Evolutionary conservation across 2,113 vertebrate species (phyloP).

Genomic region (Leptosomus discolor): DNA sequence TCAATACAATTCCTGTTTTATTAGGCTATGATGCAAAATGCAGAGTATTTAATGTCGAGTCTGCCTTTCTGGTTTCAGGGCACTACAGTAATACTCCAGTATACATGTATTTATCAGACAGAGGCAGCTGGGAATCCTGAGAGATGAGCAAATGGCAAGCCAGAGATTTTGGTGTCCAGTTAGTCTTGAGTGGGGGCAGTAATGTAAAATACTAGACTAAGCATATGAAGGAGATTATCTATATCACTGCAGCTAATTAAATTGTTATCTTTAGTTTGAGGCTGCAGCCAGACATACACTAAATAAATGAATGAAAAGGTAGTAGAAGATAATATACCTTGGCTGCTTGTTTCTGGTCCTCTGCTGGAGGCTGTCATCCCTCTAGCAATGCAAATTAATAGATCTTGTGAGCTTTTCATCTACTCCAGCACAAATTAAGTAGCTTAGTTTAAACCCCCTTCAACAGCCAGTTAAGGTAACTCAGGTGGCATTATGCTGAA

Average conservation of each 20-base stretch:
- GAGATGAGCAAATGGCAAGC: neutral
- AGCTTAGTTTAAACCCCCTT: neutral
- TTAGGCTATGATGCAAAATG: neutral
- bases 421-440: neutral
- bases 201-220: neutral
- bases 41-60: neutral
- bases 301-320: neutral
- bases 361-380: neutral
- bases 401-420: neutral
- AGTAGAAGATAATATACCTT: neutral
- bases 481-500: neutral
- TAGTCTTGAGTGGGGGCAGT: neutral
- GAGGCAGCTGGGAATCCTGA: slow-evolving; percentile 17
- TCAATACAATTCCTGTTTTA: neutral
- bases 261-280: neutral
- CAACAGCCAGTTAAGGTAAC: neutral
- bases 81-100: neutral
- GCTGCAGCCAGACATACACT: neutral
- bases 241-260: neutral
- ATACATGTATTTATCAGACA: neutral
- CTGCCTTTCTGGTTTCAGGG: neutral
- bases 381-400: neutral
- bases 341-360: neutral
- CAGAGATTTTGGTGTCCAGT: neutral
- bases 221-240: neutral